Conservation (phyloP, 1,140 invertebrate species). For the Apis florea region DNA sequence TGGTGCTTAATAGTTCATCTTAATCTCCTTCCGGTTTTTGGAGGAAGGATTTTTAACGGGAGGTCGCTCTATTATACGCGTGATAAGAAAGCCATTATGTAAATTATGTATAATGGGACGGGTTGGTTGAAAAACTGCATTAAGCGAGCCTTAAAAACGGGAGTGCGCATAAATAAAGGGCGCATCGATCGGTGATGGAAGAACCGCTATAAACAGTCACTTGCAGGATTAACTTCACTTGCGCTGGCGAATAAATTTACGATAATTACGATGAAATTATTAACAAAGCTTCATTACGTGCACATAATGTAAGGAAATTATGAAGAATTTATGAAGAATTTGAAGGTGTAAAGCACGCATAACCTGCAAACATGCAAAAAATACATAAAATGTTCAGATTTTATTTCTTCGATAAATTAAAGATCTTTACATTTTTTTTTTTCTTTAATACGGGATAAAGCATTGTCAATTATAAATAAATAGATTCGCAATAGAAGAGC, state of each 20-base stretch:
- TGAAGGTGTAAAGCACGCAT: no score
- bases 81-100: constrained; percentile 24
- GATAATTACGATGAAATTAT: no score
- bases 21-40: background rate
- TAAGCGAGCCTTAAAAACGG: background rate
- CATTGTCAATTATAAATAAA: no score
- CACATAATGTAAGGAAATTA: no score
- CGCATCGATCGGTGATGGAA: background rate
- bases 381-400: no score
- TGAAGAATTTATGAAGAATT: no score
- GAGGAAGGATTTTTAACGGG: background rate
- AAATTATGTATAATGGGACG: background rate
- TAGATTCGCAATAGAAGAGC: no score
- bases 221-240: background rate
- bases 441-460: no score
- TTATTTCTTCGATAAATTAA: no score
- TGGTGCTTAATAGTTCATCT: background rate
- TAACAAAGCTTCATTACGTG: no score
- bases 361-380: no score
- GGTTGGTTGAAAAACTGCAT: background rate
- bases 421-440: no score
- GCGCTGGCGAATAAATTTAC: background rate
- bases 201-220: background rate
- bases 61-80: background rate
- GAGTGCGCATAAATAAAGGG: background rate